Percentiles rank a stretch among this genome's conserved stretches.
These are phyloP conservation scores for Crotalus horridus DNA, from an alignment of 2,113 vertebrate species.

Conservation along the genomic window DNA sequence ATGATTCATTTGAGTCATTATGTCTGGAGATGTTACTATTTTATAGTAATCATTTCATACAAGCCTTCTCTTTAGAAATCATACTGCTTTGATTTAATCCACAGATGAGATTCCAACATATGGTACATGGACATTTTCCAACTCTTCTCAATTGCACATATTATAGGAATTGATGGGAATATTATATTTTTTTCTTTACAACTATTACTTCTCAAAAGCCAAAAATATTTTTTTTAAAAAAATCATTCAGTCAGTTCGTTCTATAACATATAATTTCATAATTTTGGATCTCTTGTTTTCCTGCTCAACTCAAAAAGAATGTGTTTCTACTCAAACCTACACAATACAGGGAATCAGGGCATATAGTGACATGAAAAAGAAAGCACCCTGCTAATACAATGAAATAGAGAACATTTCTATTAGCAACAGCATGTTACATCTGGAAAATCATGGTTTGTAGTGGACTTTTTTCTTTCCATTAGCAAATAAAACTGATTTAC, in stretches of 20 bases:
- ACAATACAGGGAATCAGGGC: neutral
- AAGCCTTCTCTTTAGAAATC: neutral
- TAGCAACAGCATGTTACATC: neutral
- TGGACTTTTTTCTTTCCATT: neutral
- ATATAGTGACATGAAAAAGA: neutral
- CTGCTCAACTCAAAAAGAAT: neutral
- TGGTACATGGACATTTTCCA: neutral
- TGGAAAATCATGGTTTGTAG: neutral
- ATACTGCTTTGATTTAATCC: neutral
- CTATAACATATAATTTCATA: neutral
- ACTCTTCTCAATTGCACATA: neutral
- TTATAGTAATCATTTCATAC: neutral
- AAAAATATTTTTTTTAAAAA: neutral
- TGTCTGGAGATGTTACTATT: neutral
- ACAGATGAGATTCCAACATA: neutral
- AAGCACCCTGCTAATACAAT: neutral
- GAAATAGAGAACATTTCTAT: neutral
- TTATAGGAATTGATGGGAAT: neutral
- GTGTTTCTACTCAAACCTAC: neutral
- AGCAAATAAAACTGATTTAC: neutral
- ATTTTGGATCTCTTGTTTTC: neutral
- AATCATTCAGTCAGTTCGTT: neutral
- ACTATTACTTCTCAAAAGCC: neutral
- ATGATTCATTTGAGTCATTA: neutral
- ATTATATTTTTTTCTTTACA: neutral